Evolutionary conservation across 1,140 invertebrate species (phyloP).

Genomic region (Pachyrhynchus sulphureomaculatus): DNA sequence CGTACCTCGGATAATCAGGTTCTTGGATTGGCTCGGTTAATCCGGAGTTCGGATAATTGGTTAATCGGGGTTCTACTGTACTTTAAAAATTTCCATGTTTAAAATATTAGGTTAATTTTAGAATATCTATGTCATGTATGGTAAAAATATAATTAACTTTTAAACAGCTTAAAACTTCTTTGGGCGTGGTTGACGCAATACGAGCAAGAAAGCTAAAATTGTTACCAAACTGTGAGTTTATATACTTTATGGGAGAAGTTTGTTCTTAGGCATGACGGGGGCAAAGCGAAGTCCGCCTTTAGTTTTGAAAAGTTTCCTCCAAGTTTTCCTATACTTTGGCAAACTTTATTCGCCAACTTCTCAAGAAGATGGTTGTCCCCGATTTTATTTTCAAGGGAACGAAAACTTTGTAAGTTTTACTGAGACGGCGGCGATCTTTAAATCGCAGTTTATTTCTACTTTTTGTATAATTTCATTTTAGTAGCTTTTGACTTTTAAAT

Average conservation of each 20-base stretch:
- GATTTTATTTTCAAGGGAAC: constrained; percentile 21
- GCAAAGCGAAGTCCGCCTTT: constrained; percentile 34
- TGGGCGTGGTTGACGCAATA: constrained; percentile 2
- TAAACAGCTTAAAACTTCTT: constrained; percentile 17
- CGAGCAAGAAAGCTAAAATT: constrained; percentile 47
- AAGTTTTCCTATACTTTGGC: constrained; percentile 25
- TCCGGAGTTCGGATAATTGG: no score
- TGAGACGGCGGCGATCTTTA: constrained; percentile 22
- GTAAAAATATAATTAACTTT: constrained; percentile 17
- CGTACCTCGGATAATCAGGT: no score
- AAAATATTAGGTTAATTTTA: no score
- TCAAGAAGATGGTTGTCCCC: constrained; percentile 21
- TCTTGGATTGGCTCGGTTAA: no score
- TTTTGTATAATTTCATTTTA: constrained; percentile 14
- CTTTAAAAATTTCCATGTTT: no score
- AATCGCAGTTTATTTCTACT: constrained; percentile 20
- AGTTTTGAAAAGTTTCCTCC: constrained; percentile 24
- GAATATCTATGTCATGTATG: no score
- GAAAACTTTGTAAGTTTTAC: constrained; percentile 16
- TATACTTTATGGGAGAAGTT: constrained; percentile 52
- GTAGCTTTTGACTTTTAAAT: background rate
- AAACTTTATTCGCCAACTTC: constrained; percentile 25
- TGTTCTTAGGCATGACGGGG: constrained; percentile 36
- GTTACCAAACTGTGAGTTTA: constrained; percentile 53
- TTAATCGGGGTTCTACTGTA: no score